Base-by-base conservation (phyloP, 2,888 invertebrate genomes). In the Drosophila rellima region DNA sequence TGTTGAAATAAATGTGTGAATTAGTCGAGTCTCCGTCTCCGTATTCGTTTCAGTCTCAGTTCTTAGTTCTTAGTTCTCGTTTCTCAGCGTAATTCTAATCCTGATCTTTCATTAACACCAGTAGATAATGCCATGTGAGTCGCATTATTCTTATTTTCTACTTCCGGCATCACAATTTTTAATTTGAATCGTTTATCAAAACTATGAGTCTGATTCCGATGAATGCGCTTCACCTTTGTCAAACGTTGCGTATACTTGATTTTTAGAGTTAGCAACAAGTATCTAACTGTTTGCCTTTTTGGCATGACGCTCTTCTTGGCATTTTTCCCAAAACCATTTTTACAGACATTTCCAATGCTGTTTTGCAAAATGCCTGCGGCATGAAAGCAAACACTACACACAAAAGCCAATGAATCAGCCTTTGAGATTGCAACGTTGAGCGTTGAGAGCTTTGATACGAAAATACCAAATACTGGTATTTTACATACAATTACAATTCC, bases 51-150 rank as follows among this genome's bases (percentile, higher is more conserved):
- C 26, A 26, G 26, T 7, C 51, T 26, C 44, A 66, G 50, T 42
- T 54, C 62, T 39, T 18, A 52, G n/a, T 35, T 50, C 51, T 51
- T 15, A 10, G 4, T 56, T 47, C 48, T 17, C 44, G 8, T 51
- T 50, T 52, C 55, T 61, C 42, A 42, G 50, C 48, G n/a, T 29
- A 54, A 33, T 20, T 47, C 59, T 71, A 67, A 75, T 72, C 75
- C 72, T 75, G 75, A 75, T 75, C 67, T 75, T 76, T 75, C 75
- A 75, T 75, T 75, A 75, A 72, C 75, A 68, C 67, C 50, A 64
- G 71, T n/a, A 54, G 56, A 54, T 44, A 48, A 48, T 23, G 23
- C 13, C 23, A 63, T 54, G 18, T 54, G 35, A 44, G 51, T 40
- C 42, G 35, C 37, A 40, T 33, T 63, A 61, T 67, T 40, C 42